Evolutionary conservation across 2,113 vertebrate species (phyloP).

Genomic region (Paradoxurus hermaphroditus): DNA sequence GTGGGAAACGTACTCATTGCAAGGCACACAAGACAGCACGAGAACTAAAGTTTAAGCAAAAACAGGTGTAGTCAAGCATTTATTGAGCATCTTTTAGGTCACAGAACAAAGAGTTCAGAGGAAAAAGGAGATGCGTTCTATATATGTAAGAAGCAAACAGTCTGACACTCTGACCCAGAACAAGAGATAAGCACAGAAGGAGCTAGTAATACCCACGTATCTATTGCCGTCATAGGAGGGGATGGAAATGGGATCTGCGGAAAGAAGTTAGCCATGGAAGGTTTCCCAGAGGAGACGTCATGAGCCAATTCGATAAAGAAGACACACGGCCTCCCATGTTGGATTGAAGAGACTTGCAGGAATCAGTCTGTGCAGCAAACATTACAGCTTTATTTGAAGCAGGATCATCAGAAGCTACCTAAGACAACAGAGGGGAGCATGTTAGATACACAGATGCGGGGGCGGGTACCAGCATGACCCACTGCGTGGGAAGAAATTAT

Average conservation of each 20-base stretch:
- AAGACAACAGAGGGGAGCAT: background rate
- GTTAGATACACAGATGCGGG: background rate
- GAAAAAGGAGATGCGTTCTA: background rate
- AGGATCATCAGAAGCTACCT: background rate
- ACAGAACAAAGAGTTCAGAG: background rate
- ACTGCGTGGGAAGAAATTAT: background rate
- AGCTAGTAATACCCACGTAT: background rate
- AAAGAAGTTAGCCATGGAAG: background rate
- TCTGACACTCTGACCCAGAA: background rate
- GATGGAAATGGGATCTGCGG: background rate
- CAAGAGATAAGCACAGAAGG: background rate
- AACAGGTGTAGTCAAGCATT: background rate
- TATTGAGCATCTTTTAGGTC: background rate
- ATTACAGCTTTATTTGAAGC: background rate
- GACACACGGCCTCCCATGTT: background rate
- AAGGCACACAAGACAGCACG: background rate
- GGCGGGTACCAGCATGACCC: background rate
- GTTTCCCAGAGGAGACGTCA: background rate
- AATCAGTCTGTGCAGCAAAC: background rate
- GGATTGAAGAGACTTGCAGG: background rate
- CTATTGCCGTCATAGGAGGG: background rate
- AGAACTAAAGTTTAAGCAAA: background rate
- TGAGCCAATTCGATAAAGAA: background rate
- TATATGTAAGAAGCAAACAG: background rate
- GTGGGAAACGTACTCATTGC: background rate